Evolutionary conservation across 2,113 vertebrate genomes (phyloP).

Genomic region (Rhinogobius similis): DNA sequence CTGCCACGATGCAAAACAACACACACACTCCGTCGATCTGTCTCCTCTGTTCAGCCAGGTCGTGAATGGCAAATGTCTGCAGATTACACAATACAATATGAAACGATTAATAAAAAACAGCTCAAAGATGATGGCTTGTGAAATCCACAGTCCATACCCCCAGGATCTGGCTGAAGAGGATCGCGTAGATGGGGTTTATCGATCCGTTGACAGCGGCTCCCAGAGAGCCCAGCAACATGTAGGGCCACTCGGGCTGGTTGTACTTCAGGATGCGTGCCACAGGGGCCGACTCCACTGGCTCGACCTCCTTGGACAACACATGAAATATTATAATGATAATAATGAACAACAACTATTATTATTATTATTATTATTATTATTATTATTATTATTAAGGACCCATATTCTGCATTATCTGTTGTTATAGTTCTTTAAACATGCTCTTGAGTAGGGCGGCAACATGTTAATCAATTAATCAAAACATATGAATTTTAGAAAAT

Average conservation of each 20-base stretch:
- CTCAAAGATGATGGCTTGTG: neutral
- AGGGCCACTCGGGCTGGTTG: slow-evolving; percentile 79
- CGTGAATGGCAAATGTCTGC: slow-evolving; percentile 76
- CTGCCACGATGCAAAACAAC: slow-evolving; percentile 73
- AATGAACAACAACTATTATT: too few species aligned
- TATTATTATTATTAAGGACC: too few species aligned
- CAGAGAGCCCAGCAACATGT: slow-evolving; percentile 78
- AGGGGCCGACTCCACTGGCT: slow-evolving; percentile 56
- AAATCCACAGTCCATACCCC: slow-evolving; percentile 61
- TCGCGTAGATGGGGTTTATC: slow-evolving; percentile 72
- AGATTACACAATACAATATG: slow-evolving; percentile 11
- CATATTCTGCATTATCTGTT: too few species aligned
- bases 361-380: too few species aligned
- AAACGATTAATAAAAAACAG: neutral
- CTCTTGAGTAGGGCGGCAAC: too few species aligned
- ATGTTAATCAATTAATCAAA: too few species aligned
- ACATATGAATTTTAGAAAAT: too few species aligned
- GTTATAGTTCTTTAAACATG: too few species aligned
- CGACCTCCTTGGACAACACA: slow-evolving; percentile 14
- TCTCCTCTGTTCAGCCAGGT: slow-evolving; percentile 61
- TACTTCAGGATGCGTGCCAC: slow-evolving; percentile 78
- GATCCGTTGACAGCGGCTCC: slow-evolving; percentile 76
- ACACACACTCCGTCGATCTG: slow-evolving; percentile 73
- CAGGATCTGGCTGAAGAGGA: slow-evolving; percentile 79
- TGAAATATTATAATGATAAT: neutral